Evolutionary conservation across 1,140 invertebrate genomes (phyloP).

Genomic region (Macrobrachium rosenbergii): DNA sequence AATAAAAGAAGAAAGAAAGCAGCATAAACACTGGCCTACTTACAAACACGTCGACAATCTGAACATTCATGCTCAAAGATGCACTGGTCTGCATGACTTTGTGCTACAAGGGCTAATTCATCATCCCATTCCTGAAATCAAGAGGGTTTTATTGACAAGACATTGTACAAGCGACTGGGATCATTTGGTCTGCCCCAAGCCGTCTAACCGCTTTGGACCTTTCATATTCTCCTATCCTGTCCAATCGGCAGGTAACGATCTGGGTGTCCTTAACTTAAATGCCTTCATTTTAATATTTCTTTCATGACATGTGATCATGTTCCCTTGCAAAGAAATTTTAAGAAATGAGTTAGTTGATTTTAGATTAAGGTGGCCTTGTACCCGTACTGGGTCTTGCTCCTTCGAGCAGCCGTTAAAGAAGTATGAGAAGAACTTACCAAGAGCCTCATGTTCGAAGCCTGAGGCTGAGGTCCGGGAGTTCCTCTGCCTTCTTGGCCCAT

Average conservation of each 20-base stretch:
- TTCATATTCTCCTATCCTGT: too few species aligned
- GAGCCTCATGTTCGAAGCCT: constrained; percentile 83
- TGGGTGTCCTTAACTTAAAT: too few species aligned
- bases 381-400: too few species aligned
- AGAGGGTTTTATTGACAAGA: neutral
- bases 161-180: too few species aligned
- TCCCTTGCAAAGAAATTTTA: neutral
- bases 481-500: constrained; percentile 78
- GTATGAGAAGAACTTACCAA: constrained; percentile 75
- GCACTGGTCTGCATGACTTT: constrained; percentile 86
- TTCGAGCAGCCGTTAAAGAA: too few species aligned
- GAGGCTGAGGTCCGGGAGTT: constrained; percentile 77
- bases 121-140: constrained; percentile 80
- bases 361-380: too few species aligned
- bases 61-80: constrained; percentile 80
- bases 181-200: too few species aligned
- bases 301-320: neutral
- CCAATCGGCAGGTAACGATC: too few species aligned
- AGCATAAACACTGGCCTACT: constrained; percentile 69
- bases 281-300: neutral
- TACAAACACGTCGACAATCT: constrained; percentile 75
- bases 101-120: constrained; percentile 83
- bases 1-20: neutral
- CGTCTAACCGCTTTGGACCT: too few species aligned
- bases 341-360: too few species aligned